Evolutionary conservation across 2,797 vertebrate genomes (phyloP).

Genomic region (Astyanax mexicanus): DNA sequence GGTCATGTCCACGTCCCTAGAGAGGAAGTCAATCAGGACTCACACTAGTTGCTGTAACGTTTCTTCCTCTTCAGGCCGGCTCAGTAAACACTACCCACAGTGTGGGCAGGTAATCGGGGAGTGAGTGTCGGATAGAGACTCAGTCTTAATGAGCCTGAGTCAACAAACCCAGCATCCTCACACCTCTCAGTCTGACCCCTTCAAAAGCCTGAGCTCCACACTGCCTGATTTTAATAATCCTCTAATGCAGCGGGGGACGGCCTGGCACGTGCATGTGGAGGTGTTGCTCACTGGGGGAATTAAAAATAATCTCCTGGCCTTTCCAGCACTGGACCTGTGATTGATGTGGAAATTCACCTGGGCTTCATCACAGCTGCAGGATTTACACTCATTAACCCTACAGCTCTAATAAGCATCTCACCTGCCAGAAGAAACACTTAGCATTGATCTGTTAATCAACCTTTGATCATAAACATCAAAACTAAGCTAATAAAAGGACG

Average conservation of each 20-base stretch:
- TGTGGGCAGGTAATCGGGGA: conserved; percentile 16
- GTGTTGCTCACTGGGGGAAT: conserved; percentile 42
- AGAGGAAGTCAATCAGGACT: background rate
- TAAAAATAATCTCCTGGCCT: conserved; percentile 35
- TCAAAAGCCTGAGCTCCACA: conserved; percentile 45
- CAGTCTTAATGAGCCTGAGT: conserved; percentile 39
- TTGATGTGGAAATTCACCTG: conserved; percentile 57
- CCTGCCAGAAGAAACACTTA: conserved; percentile 17
- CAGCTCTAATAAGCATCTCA: conserved; percentile 41
- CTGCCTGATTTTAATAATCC: conserved; percentile 55
- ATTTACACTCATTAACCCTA: conserved; percentile 45
- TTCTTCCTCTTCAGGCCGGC: background rate
- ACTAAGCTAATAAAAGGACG: conserved; percentile 12
- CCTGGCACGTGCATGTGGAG: conserved; percentile 13
- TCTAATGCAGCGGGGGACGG: conserved; percentile 44
- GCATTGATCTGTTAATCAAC: conserved; percentile 43
- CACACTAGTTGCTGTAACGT: background rate
- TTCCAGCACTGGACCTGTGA: conserved; percentile 36
- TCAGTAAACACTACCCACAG: background rate
- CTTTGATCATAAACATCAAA: conserved; percentile 50
- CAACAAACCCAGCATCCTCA: conserved; percentile 41
- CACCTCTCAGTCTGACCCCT: conserved; percentile 58
- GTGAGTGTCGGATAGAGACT: conserved; percentile 27
- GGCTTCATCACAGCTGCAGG: conserved; percentile 29
- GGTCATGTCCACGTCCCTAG: background rate